A percentile compares a stretch with the other conserved stretches of the same genome.
These are phyloP conservation scores for Cricetomys ansorgei DNA, from an alignment of 2,113 vertebrate genomes.

Conservation along the genomic window DNA sequence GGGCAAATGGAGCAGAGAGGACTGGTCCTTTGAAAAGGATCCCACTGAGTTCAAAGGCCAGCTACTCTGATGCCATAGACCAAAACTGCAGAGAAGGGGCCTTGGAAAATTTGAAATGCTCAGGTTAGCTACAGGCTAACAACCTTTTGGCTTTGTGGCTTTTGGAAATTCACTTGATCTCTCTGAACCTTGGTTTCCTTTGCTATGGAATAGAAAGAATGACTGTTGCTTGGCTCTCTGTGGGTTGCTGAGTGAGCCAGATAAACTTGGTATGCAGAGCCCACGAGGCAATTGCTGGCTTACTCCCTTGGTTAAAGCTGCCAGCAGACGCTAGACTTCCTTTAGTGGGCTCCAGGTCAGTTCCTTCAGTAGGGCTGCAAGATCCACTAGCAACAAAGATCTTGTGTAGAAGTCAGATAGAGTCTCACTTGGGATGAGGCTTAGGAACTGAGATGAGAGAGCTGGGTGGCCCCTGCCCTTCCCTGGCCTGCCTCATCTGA, in stretches of 20 bases:
- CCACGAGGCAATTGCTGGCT: neutral
- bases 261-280: neutral
- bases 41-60: conserved; percentile 4
- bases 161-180: neutral
- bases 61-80: neutral
- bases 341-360: neutral
- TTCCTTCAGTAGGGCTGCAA: neutral
- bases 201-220: neutral
- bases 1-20: neutral
- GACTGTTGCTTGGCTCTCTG: neutral
- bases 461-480: neutral
- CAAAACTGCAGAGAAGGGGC: neutral
- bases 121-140: neutral
- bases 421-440: neutral
- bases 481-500: neutral
- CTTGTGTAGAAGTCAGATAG: neutral
- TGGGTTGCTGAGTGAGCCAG: neutral
- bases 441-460: neutral
- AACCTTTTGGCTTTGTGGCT: neutral
- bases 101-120: neutral
- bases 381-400: neutral
- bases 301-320: neutral
- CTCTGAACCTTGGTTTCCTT: conserved; percentile 24
- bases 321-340: neutral
- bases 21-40: neutral